A percentile compares a stretch with the other conserved stretches of the same genome.
Conservation (phyloP, 1,140 invertebrate species). For the Tetranychus urticae region DNA sequence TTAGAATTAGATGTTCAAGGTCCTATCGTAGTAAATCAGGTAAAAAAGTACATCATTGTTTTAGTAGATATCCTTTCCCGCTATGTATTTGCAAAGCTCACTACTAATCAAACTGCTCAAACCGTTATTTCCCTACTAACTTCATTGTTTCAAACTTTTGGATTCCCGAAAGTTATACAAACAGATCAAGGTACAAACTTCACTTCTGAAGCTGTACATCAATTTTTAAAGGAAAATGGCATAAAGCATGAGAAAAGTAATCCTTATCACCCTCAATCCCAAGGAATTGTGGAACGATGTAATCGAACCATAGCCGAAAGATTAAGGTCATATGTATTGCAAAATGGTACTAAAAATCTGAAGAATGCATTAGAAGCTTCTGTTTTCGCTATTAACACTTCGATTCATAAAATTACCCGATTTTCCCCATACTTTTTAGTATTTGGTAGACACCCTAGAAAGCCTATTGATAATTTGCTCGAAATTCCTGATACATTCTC, state of each 20-base stretch:
- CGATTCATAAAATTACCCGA: not conserved
- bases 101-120: too few species aligned
- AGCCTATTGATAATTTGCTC: not conserved
- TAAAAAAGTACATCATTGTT: too few species aligned
- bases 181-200: constrained; percentile 12
- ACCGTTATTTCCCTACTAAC: too few species aligned
- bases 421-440: not conserved
- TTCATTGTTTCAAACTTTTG: too few species aligned
- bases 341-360: not conserved
- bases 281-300: constrained; percentile 16
- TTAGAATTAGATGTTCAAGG: too few species aligned
- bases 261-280: constrained; percentile 15
- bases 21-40: too few species aligned
- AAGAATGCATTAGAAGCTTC: too few species aligned
- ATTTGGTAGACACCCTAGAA: not conserved
- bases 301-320: constrained; percentile 11
- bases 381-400: not conserved
- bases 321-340: not conserved
- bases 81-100: too few species aligned
- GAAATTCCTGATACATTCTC: not conserved
- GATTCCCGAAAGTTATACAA: not conserved
- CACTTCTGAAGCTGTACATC: constrained; percentile 11
- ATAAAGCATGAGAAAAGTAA: constrained; percentile 13
- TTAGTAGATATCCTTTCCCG: too few species aligned
- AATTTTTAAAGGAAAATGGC: constrained; percentile 4